Conservation (phyloP, 2,888 invertebrate genomes). For the Ariolimax columbianus region DNA sequence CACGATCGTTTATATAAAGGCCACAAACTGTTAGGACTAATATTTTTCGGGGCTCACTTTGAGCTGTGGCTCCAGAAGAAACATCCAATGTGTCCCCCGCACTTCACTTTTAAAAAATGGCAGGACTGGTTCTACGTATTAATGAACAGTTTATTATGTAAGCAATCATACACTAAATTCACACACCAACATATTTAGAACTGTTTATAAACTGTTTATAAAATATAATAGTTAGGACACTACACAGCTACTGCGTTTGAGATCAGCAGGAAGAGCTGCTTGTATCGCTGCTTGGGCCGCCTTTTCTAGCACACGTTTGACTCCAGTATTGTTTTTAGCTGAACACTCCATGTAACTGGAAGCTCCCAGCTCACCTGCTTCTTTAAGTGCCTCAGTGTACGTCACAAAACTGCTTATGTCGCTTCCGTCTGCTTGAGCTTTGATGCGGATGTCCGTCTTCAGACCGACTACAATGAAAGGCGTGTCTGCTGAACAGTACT, state of each 20-base stretch:
- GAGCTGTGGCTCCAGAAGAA: too few relatives aligned
- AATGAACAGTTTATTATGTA: too few relatives aligned
- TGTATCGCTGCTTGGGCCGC: slow-evolving; percentile 56
- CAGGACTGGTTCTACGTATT: too few relatives aligned
- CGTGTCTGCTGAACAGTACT: slow-evolving; percentile 19
- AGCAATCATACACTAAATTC: too few relatives aligned
- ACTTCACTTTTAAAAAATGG: too few relatives aligned
- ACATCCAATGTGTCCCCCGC: too few relatives aligned
- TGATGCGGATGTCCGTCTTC: slow-evolving; percentile 34
- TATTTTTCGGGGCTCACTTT: too few relatives aligned
- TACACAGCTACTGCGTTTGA: slow-evolving; percentile 54
- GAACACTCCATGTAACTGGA: slow-evolving; percentile 68
- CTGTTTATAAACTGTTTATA: too few relatives aligned
- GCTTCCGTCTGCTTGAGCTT: slow-evolving; percentile 44
- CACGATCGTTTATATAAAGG: too few relatives aligned
- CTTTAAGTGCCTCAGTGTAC: slow-evolving; percentile 60
- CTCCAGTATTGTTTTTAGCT: slow-evolving; percentile 61
- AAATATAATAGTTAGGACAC: slow-evolving; percentile 19
- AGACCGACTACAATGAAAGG: slow-evolving; percentile 35
- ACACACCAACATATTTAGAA: too few relatives aligned
- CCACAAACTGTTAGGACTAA: too few relatives aligned
- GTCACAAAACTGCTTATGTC: slow-evolving; percentile 45
- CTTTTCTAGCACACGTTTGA: slow-evolving; percentile 65
- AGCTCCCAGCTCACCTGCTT: slow-evolving; percentile 64
- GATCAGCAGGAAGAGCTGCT: slow-evolving; percentile 32